These are phyloP conservation scores for Trachops cirrhosus DNA, from an alignment of 2,797 vertebrate genomes.

Conservation along the genomic window DNA sequence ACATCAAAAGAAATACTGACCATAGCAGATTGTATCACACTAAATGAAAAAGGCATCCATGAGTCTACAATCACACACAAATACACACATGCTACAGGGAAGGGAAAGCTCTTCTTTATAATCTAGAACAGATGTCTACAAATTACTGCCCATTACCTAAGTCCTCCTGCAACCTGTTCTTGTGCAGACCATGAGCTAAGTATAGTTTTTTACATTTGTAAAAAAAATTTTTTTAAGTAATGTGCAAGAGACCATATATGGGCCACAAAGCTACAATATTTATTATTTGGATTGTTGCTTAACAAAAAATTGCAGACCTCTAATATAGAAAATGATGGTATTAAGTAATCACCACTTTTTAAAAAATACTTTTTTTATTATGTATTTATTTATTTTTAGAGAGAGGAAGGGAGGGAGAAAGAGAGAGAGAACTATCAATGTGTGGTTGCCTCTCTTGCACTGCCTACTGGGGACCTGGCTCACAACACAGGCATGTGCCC, in stretches of 20 bases:
- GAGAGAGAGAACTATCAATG: no score
- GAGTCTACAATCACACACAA: background rate
- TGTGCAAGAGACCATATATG: background rate
- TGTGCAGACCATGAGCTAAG: background rate
- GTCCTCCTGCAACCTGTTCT: background rate
- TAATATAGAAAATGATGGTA: background rate
- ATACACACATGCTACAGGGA: background rate
- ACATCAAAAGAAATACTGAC: background rate
- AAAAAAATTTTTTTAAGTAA: background rate
- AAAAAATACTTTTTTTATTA: no score
- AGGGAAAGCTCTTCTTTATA: background rate
- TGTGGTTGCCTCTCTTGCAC: no score
- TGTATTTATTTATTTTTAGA: no score
- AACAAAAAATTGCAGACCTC: background rate
- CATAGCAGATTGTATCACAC: background rate
- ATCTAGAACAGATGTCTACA: background rate
- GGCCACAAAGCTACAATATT: background rate
- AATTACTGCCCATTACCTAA: background rate
- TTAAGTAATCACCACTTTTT: background rate
- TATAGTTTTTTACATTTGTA: background rate
- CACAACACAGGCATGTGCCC: no score
- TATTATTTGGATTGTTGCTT: background rate
- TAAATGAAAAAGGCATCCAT: background rate
- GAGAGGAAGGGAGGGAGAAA: no score
- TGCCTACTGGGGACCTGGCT: no score